These are phyloP conservation scores for Anser cygnoides DNA, from an alignment of 2,113 vertebrate species.

Conservation along the genomic window DNA sequence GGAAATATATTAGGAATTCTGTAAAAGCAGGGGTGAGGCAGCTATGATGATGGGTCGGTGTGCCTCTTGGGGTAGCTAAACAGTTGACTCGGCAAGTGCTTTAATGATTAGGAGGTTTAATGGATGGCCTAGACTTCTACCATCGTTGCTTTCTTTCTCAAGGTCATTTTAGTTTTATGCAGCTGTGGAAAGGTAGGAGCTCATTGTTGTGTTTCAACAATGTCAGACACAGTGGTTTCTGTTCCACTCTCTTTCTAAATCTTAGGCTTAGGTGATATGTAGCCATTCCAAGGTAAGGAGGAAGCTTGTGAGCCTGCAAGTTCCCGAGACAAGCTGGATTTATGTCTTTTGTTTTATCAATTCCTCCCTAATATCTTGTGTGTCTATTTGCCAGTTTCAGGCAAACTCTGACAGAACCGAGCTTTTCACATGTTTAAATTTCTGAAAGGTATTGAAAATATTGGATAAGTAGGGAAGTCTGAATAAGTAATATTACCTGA, in stretches of 20 bases:
- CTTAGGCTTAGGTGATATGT: fast-evolving
- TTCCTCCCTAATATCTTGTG: not conserved
- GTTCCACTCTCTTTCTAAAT: not conserved
- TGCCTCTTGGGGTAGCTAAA: not conserved
- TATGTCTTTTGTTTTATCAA: not conserved
- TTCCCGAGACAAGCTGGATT: not conserved
- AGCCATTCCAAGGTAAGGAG: not conserved
- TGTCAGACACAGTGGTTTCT: not conserved
- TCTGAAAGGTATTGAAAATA: not conserved
- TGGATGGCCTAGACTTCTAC: not conserved
- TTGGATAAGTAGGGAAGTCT: not conserved
- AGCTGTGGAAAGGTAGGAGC: not conserved
- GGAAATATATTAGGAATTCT: not conserved
- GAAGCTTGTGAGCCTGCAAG: not conserved
- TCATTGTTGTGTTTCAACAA: not conserved
- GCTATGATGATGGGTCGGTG: not conserved
- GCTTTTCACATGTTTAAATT: not conserved
- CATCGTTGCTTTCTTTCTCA: not conserved
- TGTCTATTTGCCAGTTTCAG: not conserved
- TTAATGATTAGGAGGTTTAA: not conserved
- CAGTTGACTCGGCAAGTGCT: not conserved
- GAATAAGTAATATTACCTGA: not conserved
- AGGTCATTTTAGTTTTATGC: not conserved
- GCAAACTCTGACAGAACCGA: not conserved
- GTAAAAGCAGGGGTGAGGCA: not conserved